A percentile compares a stretch with the other conserved stretches of the same genome.
phyloP scores from a whole-genome alignment of 2,797 vertebrate species.

The Anabas testudineus region DNA sequence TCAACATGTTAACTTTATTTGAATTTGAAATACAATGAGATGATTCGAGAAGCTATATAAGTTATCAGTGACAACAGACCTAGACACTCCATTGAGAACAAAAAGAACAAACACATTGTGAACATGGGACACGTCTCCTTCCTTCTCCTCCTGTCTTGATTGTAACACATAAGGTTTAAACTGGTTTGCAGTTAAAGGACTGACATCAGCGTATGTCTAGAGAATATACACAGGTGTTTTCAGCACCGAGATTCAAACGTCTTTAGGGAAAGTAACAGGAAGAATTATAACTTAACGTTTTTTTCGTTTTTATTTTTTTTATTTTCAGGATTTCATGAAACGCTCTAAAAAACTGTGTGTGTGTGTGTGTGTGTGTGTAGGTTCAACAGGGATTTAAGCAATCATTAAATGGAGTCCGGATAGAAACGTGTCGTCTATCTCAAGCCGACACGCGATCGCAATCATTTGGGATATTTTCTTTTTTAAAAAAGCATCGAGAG shows the following conservation, averaged over 20 bases:
- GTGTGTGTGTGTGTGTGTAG: slow-evolving; percentile 13
- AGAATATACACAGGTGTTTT: slow-evolving; percentile 79
- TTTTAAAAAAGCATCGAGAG: slow-evolving; percentile 62
- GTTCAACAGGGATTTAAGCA: slow-evolving; percentile 47
- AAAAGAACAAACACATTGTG: slow-evolving; percentile 81
- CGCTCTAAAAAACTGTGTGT: slow-evolving; percentile 43
- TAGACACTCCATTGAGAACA: slow-evolving; percentile 82
- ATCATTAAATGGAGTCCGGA: slow-evolving; percentile 49
- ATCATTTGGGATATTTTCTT: slow-evolving; percentile 28
- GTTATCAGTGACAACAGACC: slow-evolving; percentile 85
- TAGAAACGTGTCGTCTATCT: slow-evolving; percentile 66
- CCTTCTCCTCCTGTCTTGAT: slow-evolving; percentile 57
- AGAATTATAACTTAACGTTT: slow-evolving; percentile 54
- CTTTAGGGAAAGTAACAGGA: slow-evolving; percentile 66
- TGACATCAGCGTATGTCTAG: slow-evolving; percentile 78
- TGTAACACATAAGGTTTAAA: slow-evolving; percentile 78
- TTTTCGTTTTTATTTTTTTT: slow-evolving; percentile 34
- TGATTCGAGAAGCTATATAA: slow-evolving; percentile 83
- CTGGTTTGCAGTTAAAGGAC: slow-evolving; percentile 68
- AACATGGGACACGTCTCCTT: slow-evolving; percentile 70
- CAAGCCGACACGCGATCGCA: slow-evolving; percentile 59
- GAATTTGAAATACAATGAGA: slow-evolving; percentile 85
- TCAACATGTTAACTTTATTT: slow-evolving; percentile 85
- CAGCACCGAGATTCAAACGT: slow-evolving; percentile 70
- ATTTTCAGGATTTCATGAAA: slow-evolving; percentile 64